Evolutionary conservation across 1,140 invertebrate genomes (phyloP).

Genomic region (Bombyx mandarina): DNA sequence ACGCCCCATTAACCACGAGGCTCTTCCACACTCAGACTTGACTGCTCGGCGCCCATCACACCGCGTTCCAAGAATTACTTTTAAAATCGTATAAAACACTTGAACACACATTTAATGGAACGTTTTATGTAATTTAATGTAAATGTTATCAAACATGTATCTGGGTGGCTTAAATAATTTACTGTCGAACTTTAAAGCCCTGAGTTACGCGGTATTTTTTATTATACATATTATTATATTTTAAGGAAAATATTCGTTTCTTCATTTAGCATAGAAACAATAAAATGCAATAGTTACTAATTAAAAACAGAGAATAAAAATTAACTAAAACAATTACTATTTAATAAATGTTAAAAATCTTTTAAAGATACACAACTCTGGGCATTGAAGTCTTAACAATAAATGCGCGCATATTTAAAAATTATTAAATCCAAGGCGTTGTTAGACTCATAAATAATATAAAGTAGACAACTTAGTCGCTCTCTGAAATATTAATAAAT

Average conservation of each 20-base stretch:
- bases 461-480: constrained; percentile 1
- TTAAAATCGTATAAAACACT: constrained; percentile 20
- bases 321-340: no score
- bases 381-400: constrained; percentile 16
- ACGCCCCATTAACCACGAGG: constrained; percentile 48
- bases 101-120: constrained; percentile 9
- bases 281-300: no score
- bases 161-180: no score
- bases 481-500: constrained; percentile 1
- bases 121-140: no score
- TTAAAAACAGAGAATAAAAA: no score
- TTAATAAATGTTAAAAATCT: no score
- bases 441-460: constrained; percentile 3
- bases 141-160: no score
- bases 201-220: no score
- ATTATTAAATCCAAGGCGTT: background rate
- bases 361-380: background rate
- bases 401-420: constrained; percentile 2
- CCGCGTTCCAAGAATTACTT: constrained; percentile 14
- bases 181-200: no score
- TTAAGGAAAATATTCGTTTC: no score
- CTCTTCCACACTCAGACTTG: constrained; percentile 24
- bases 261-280: no score
- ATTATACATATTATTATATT: no score
- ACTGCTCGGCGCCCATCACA: constrained; percentile 15